Base-by-base conservation (phyloP, 2,113 vertebrate genomes). In the Dryoscopus gambensis region DNA sequence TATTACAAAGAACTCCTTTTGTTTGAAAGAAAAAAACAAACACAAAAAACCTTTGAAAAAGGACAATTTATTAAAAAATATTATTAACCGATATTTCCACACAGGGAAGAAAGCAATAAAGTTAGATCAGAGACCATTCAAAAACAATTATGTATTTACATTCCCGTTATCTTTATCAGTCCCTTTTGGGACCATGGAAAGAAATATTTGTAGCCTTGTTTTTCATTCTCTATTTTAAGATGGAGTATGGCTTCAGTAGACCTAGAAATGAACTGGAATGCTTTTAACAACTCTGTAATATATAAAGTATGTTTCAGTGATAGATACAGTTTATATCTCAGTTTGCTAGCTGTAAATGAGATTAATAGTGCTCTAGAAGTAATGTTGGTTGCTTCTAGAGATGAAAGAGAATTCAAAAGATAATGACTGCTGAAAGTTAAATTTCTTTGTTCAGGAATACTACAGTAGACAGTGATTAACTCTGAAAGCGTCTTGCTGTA, bases 391-490 rank as follows among this genome's bases (percentile, higher is more conserved):
- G 30, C 40, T 86, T 90, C 39, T 77, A 44, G 52, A 95, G 93
- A 90, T 93, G 82, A 94, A 95, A 96, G 52, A 62, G 76, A 85
- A 91, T 84, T 74, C 80, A 91, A 64, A 96, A 92, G 74, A 95
- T 96, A 92, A 92, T 40, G 52, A 77, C 59, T 96, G 59, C 37
- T 82, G 87, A n/a, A 90, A 84, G 63, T 82, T 87, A 85, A 47
- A 91, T 89, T 71, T 87, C 79, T 95, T 90, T 84, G 42, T 84
- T 65, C 16, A 27, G 40, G 31, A 89, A 33, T 81, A 19, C 37
- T 53, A 67, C 17, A 56, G 78, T 33, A 96, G 79, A 75, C 42
- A 59, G 56, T 87, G 86, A 95, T 90, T 69, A 92, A 93, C 63
- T 75, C 74, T 80, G 68, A 33, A 73, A 81, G 24, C 52, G 15